Percentiles rank a stretch among this genome's conserved stretches.
Conservation (phyloP, 1,140 invertebrate genomes). For the Phymorhynchus buccinoides region DNA sequence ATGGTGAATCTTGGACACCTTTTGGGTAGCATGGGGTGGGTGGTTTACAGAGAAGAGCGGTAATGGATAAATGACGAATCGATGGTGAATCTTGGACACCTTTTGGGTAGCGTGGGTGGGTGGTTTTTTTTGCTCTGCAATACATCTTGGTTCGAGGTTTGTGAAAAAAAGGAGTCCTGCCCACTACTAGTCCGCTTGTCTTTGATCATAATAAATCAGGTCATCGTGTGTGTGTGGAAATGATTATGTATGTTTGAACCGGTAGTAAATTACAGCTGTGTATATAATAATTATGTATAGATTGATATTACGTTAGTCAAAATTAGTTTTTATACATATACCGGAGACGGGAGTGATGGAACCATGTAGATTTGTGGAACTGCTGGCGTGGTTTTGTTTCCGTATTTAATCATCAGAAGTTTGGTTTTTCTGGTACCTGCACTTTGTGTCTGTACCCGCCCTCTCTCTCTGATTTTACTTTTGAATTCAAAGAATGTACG, state of each 20-base stretch:
- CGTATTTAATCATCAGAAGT: neutral
- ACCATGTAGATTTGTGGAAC: neutral
- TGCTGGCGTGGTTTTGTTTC: neutral
- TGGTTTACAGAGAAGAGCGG: neutral
- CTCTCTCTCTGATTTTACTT: neutral
- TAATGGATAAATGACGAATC: neutral
- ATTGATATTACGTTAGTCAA: too few relatives aligned
- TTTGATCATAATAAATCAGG: neutral
- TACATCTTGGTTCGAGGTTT: too few relatives aligned
- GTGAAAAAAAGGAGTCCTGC: too few relatives aligned
- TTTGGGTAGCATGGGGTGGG: too few relatives aligned
- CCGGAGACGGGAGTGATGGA: neutral
- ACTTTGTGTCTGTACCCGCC: neutral
- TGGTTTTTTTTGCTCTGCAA: neutral
- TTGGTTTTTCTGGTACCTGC: conserved; percentile 1
- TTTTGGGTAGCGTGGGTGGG: neutral
- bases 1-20: too few relatives aligned
- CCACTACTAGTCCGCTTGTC: neutral
- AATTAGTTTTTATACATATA: too few relatives aligned
- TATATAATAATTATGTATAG: too few relatives aligned
- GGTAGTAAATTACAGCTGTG: neutral
- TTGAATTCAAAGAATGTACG: neutral
- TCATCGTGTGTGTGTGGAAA: neutral
- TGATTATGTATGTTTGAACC: neutral
- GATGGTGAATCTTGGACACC: neutral